Base-by-base conservation (phyloP, 2,797 vertebrate species). In the Ctenosaura bakeri region DNA sequence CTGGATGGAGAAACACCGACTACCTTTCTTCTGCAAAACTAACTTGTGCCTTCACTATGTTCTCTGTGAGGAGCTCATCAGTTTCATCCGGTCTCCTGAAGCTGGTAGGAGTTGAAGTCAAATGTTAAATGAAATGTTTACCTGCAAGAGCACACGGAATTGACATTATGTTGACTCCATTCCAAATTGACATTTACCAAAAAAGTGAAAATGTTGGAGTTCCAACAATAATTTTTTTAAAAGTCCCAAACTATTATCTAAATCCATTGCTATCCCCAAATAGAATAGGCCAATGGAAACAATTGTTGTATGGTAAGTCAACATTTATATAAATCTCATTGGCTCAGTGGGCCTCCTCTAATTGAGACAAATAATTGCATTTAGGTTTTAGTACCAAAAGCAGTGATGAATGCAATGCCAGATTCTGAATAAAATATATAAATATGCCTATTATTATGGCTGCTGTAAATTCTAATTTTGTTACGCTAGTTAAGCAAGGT, bases 11-110 rank as follows among this genome's bases (percentile, higher is more conserved):
- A 96, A 95, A 81, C 96, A 97, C 66, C 96, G 96, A 1, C 94
- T 97, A 89, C 96, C 96, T 93, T 96, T 96, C 91, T 98, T 98
- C 96, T 97, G 96, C 94, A 97, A 97, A 96, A 97, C 97, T 74
- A 96, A 97, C 91, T 83, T 98, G 83, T 97, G 96, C 94, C 96
- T 97, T 88, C 94, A 95, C 83, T 96, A 97, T 86, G 16, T 97
- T 91, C 96, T 98, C 86, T 97, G 97, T 90, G 95, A 96, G 90
- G 96, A 96, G 91, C 94, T 98, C 59, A 94, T 97, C 93, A 92
- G 76, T 87, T 98, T 97, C 91, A 64, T 96, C 90, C 95, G 94
- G 14, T 97, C 95, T 76, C 90, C 92, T 92, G 97, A 97, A 95
- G 96, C 97, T 97, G 97, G 97, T 98, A 95, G 97, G 96, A 97